These are phyloP conservation scores for Psephotus haematonotus DNA, from an alignment of 2,113 vertebrate genomes.

Conservation along the genomic window DNA sequence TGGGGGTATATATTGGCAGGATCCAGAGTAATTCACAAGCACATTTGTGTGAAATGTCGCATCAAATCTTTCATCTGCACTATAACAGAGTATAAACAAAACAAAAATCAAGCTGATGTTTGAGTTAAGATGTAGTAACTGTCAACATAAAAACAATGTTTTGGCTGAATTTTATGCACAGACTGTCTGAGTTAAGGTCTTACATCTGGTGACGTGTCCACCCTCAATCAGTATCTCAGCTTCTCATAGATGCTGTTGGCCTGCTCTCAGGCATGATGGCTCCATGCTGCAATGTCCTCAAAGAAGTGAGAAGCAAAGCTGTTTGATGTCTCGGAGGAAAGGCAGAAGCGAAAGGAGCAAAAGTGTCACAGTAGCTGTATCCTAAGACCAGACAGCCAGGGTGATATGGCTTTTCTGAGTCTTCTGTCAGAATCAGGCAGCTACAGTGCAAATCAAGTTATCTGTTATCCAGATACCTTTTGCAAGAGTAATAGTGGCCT, in stretches of 20 bases:
- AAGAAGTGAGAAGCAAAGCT: not conserved
- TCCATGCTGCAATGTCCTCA: not conserved
- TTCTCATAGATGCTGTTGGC: not conserved
- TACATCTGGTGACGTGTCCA: not conserved
- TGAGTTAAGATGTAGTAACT: not conserved
- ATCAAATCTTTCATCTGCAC: constrained; percentile 90
- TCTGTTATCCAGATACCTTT: not conserved
- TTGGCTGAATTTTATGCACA: not conserved
- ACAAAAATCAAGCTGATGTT: not conserved
- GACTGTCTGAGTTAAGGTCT: not conserved
- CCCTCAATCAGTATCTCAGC: not conserved
- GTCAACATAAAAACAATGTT: not conserved
- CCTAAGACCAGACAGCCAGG: accelerated
- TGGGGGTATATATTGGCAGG: constrained; percentile 91
- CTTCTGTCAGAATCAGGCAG: not conserved
- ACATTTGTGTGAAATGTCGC: constrained; percentile 92
- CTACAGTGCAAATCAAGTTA: not conserved
- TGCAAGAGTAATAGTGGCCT: not conserved
- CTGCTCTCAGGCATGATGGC: not conserved
- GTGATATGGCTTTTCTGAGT: not conserved
- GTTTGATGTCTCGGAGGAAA: not conserved
- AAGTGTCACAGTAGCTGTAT: not conserved
- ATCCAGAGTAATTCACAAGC: constrained; percentile 85
- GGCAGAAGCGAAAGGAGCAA: not conserved
- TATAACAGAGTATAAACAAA: constrained; percentile 55